phyloP scores from a whole-genome alignment of 2,113 vertebrate species.

The Urocitellus parryii region DNA sequence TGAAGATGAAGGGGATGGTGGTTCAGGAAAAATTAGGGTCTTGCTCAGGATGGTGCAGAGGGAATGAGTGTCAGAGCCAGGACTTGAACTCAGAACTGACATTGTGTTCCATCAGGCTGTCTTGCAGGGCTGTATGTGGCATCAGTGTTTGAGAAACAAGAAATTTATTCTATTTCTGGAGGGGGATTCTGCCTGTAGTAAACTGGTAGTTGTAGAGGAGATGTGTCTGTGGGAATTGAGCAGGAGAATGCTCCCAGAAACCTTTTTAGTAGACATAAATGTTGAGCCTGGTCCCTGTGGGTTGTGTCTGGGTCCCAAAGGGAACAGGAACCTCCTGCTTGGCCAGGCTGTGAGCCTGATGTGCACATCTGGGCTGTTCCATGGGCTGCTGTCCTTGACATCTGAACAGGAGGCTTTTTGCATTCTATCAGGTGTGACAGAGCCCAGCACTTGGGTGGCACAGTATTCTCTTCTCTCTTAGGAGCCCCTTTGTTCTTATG shows the following conservation, averaged over 20 bases:
- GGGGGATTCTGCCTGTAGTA: not conserved
- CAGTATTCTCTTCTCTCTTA: not conserved
- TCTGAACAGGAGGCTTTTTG: not conserved
- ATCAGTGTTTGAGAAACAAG: not conserved
- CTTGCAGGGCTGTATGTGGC: not conserved
- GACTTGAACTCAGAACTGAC: not conserved
- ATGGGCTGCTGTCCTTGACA: not conserved
- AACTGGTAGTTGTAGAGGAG: not conserved
- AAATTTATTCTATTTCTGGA: not conserved
- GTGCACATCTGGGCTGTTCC: not conserved
- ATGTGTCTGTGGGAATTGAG: not conserved
- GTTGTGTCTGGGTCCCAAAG: not conserved
- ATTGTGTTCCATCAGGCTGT: too few species aligned
- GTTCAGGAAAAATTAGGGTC: not conserved
- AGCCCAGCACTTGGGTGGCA: not conserved
- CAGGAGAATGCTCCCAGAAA: not conserved
- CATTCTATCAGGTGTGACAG: not conserved
- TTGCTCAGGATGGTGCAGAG: not conserved
- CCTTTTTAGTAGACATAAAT: not conserved
- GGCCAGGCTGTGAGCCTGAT: not conserved
- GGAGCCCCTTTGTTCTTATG: not conserved
- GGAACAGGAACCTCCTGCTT: conserved; percentile 15
- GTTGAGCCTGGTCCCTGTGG: not conserved
- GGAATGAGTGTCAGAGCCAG: not conserved
- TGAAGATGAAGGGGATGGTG: not conserved